These are phyloP conservation scores for Ethmia dodecea DNA, from an alignment of 2,888 invertebrate genomes.

Conservation along the genomic window DNA sequence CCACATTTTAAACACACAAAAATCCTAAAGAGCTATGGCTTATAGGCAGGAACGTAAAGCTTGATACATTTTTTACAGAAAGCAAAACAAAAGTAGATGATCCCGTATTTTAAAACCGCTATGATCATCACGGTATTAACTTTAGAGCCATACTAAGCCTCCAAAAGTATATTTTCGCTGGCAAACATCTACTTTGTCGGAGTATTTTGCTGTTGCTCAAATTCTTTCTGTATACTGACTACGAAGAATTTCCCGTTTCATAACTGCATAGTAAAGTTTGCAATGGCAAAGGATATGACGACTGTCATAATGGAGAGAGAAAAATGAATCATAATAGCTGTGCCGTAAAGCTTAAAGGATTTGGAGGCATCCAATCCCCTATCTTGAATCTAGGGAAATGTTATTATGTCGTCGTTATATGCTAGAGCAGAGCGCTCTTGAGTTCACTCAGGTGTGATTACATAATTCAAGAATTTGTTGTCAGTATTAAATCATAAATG, in stretches of 20 bases:
- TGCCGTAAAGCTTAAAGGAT: slow-evolving; percentile 7
- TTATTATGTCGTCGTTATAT: background rate
- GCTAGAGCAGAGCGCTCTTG: too few relatives aligned
- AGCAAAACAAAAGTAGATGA: background rate
- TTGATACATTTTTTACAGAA: background rate
- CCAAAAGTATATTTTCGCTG: slow-evolving; percentile 6
- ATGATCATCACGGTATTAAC: slow-evolving; percentile 7
- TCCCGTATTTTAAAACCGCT: slow-evolving; percentile 3
- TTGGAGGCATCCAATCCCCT: background rate
- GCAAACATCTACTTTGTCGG: background rate
- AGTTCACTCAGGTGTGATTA: too few relatives aligned
- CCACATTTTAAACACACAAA: too few relatives aligned
- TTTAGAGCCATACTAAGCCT: slow-evolving; percentile 3
- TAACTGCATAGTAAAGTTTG: too few relatives aligned
- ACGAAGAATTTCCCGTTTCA: too few relatives aligned
- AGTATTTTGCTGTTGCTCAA: background rate
- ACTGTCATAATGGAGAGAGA: slow-evolving; percentile 19
- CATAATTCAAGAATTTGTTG: too few relatives aligned
- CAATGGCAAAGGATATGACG: slow-evolving; percentile 14
- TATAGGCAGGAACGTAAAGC: background rate
- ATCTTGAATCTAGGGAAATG: slow-evolving; percentile 1
- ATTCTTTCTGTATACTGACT: too few relatives aligned
- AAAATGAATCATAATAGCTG: slow-evolving; percentile 23
- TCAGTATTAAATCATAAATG: too few relatives aligned
- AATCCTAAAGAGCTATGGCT: too few relatives aligned